Conservation (phyloP, 1,140 invertebrate genomes). For the Helicoverpa armigera region DNA sequence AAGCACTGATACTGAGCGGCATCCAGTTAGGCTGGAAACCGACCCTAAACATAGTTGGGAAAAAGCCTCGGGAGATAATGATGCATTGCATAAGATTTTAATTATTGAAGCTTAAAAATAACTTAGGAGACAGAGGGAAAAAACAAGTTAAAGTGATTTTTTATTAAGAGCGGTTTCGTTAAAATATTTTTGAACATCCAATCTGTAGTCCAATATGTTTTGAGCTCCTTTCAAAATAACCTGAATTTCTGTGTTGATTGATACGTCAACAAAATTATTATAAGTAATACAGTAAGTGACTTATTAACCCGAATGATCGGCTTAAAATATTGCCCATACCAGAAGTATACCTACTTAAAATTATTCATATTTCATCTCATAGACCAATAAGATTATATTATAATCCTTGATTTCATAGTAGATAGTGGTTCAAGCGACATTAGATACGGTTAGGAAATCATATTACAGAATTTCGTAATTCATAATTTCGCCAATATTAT, state of each 20-base stretch:
- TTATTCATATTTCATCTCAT: background rate
- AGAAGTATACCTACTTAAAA: background rate
- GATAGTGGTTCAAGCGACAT: background rate
- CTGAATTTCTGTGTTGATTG: background rate
- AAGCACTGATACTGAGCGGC: too few relatives aligned
- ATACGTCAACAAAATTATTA: background rate
- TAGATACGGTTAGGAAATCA: slow-evolving; percentile 18
- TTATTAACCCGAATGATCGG: background rate
- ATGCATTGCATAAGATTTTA: too few relatives aligned
- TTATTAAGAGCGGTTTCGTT: too few relatives aligned
- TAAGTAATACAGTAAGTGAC: background rate
- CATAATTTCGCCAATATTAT: slow-evolving; percentile 11
- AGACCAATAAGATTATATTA: background rate
- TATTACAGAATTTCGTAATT: slow-evolving; percentile 5
- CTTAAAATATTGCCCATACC: background rate
- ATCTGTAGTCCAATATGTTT: too few relatives aligned
- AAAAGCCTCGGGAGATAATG: too few relatives aligned
- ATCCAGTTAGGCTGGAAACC: too few relatives aligned
- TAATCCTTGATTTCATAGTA: background rate
- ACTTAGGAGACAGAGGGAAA: too few relatives aligned
- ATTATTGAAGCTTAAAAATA: too few relatives aligned
- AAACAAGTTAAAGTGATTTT: too few relatives aligned
- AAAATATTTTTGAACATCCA: too few relatives aligned
- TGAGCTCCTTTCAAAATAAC: too few relatives aligned
- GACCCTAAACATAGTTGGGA: too few relatives aligned